Evolutionary conservation across 2,888 invertebrate genomes (phyloP).

Genomic region (Hydroisotoma schaefferi): DNA sequence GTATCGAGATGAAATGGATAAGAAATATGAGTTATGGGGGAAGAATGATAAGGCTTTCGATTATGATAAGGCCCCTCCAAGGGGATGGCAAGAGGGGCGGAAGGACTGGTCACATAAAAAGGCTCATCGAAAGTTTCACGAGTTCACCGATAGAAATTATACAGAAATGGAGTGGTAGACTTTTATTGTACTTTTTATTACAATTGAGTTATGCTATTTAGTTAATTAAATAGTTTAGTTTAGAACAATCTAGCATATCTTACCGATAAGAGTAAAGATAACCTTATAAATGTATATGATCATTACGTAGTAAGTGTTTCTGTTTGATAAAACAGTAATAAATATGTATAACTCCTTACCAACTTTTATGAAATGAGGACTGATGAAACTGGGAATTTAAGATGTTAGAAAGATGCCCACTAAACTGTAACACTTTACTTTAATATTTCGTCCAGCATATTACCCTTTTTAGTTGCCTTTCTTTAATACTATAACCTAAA

Average conservation of each 20-base stretch:
- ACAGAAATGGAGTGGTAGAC: constrained; percentile 59
- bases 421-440: no score
- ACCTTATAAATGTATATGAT: neutral
- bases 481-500: no score
- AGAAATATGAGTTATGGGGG: constrained; percentile 42
- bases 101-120: constrained; percentile 76
- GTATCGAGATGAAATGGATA: constrained; percentile 57
- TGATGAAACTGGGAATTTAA: no score
- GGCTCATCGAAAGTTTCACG: constrained; percentile 73
- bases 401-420: no score
- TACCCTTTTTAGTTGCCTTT: no score
- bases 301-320: neutral
- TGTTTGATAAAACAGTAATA: no score
- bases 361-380: no score
- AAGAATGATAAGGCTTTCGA: constrained; percentile 51
- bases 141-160: constrained; percentile 67
- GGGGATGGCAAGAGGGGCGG: constrained; percentile 77
- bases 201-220: constrained; percentile 1
- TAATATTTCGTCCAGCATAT: no score
- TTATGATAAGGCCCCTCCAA: constrained; percentile 69
- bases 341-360: no score
- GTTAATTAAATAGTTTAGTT: neutral
- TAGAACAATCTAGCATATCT: neutral
- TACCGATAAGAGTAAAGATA: neutral
- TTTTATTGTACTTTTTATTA: constrained; percentile 6